Evolutionary conservation across 1,140 invertebrate species (phyloP).

Genomic region (Drosophila neocordata): DNA sequence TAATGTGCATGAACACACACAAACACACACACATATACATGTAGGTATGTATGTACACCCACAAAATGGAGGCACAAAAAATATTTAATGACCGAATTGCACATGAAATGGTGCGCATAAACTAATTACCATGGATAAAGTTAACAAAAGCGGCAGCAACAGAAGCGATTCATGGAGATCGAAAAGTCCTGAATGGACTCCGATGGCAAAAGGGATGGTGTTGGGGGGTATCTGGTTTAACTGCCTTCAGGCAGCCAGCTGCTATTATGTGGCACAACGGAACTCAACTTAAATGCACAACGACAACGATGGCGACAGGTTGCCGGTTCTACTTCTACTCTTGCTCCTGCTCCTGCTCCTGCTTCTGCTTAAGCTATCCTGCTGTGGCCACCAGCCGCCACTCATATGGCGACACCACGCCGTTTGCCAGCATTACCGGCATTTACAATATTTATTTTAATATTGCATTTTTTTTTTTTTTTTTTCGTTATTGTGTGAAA

Average conservation of each 20-base stretch:
- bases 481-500: not conserved
- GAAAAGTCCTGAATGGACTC: slow-evolving; percentile 8
- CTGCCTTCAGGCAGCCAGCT: slow-evolving; percentile 47
- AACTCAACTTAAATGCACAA: slow-evolving; percentile 32
- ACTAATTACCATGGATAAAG: slow-evolving; percentile 79
- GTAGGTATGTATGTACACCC: slow-evolving; percentile 10
- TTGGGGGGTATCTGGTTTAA: slow-evolving; percentile 34
- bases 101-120: slow-evolving; percentile 80
- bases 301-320: slow-evolving; percentile 37
- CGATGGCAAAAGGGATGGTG: too few relatives aligned
- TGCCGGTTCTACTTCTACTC: not conserved
- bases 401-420: slow-evolving; percentile 47
- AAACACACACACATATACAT: slow-evolving; percentile 6
- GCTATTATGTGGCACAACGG: slow-evolving; percentile 49
- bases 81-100: slow-evolving; percentile 76
- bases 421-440: slow-evolving; percentile 74
- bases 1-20: slow-evolving; percentile 42
- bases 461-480: slow-evolving; percentile 48
- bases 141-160: slow-evolving; percentile 62
- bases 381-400: slow-evolving; percentile 61
- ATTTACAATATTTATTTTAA: slow-evolving; percentile 79
- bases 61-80: slow-evolving; percentile 24
- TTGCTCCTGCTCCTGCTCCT: slow-evolving; percentile 33
- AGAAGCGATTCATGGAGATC: slow-evolving; percentile 2
- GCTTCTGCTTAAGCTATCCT: slow-evolving; percentile 42